Percentiles rank a stretch among this genome's conserved stretches.
Evolutionary conservation across 2,888 invertebrate species (phyloP).

Genomic region (Microctonus aethiopoides): DNA sequence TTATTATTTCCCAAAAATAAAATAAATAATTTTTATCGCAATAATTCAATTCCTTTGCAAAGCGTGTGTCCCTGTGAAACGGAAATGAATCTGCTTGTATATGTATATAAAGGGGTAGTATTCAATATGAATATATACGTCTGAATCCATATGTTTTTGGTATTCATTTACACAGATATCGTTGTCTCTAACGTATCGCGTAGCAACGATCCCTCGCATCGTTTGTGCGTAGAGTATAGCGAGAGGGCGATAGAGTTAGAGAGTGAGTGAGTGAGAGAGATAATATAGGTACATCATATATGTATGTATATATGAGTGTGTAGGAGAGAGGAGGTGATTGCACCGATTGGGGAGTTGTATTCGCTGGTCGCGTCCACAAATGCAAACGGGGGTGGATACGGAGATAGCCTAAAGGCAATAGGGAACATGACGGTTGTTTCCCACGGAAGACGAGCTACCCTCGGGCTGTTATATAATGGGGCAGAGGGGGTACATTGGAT

Average conservation of each 20-base stretch:
- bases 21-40: neutral
- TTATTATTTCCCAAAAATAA: neutral
- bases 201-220: conserved; percentile 34
- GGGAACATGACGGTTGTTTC: conserved; percentile 57
- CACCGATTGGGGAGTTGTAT: conserved; percentile 30
- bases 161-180: conserved; percentile 38
- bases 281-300: too few species aligned
- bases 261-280: too few species aligned
- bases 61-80: neutral
- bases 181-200: conserved; percentile 42
- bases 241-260: too few species aligned
- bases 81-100: conserved; percentile 23
- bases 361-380: conserved; percentile 34
- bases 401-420: conserved; percentile 54
- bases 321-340: conserved; percentile 17
- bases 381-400: conserved; percentile 44
- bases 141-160: conserved; percentile 1
- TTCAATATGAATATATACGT: neutral
- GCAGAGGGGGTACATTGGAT: conserved; percentile 22
- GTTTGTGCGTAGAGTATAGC: neutral
- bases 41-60: neutral
- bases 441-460: conserved; percentile 55
- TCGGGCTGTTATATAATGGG: conserved; percentile 52
- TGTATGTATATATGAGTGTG: too few species aligned
- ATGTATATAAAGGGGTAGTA: neutral